A percentile compares a stretch with the other conserved stretches of the same genome.
phyloP scores from a whole-genome alignment of 2,113 vertebrate species.

The Mobula hypostoma region DNA sequence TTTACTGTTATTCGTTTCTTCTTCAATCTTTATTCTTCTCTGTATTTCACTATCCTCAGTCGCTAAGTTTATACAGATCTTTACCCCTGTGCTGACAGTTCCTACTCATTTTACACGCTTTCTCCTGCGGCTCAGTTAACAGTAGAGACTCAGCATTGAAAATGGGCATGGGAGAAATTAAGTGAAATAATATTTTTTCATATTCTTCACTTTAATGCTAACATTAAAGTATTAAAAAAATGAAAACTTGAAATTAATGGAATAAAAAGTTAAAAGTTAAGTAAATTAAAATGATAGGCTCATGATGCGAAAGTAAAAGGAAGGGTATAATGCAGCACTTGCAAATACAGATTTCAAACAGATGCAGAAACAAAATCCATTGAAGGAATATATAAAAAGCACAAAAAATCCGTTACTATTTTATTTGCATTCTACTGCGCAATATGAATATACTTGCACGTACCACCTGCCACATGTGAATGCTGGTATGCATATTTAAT shows the following conservation, averaged over 20 bases:
- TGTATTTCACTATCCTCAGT: not conserved
- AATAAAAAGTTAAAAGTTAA: not conserved
- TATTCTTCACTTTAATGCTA: too few relatives aligned
- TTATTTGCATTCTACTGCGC: not conserved
- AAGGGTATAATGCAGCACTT: not conserved
- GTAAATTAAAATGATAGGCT: not conserved
- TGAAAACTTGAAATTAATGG: not conserved
- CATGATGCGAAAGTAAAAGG: not conserved
- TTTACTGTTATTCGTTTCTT: not conserved
- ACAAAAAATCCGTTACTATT: not conserved
- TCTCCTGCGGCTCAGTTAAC: not conserved
- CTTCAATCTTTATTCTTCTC: not conserved
- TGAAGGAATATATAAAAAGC: not conserved
- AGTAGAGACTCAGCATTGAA: not conserved
- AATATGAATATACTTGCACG: not conserved
- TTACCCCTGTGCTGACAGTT: not conserved
- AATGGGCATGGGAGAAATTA: not conserved
- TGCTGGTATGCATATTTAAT: conserved; percentile 8
- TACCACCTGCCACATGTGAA: not conserved
- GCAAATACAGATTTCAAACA: not conserved
- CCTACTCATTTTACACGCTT: not conserved
- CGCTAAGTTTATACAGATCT: not conserved
- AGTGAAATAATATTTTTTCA: not conserved
- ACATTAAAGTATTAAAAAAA: not conserved
- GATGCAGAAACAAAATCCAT: not conserved